Evolutionary conservation across 53 echinoderm and acorn worm genomes (phyloP).

Genomic region (Crossaster papposus): DNA sequence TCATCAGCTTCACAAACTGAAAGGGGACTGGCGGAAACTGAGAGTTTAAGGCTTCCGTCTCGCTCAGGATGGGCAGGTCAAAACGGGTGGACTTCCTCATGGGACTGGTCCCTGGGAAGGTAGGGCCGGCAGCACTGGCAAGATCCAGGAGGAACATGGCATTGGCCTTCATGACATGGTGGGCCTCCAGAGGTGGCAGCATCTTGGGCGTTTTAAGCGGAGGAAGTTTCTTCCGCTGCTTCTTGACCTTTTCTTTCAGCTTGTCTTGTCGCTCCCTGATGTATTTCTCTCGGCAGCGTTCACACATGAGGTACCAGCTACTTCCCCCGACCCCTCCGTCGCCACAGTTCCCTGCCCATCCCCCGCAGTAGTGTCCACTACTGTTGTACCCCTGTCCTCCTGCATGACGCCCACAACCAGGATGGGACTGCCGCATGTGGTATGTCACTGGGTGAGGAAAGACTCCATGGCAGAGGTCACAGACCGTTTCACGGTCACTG

Average conservation of each 20-base stretch:
- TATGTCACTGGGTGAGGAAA: conserved; percentile 97
- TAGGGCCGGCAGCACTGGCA: conserved; percentile 83
- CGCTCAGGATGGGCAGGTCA: conserved; percentile 85
- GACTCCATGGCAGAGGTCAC: conserved; percentile 86
- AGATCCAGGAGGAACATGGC: conserved; percentile 94
- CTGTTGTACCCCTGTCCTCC: conserved; percentile 96
- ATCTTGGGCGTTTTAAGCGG: conserved; percentile 85
- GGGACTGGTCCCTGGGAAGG: conserved; percentile 73
- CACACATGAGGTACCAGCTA: conserved; percentile 90
- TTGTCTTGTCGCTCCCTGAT: conserved; percentile 92
- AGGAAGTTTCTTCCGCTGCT: conserved; percentile 79
- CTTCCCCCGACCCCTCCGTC: conserved; percentile 80
- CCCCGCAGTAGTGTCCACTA: conserved; percentile 92
- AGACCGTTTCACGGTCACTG: conserved; percentile 80
- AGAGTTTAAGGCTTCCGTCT: conserved; percentile 70
- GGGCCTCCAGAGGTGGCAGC: conserved; percentile 86
- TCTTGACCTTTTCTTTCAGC: conserved; percentile 85
- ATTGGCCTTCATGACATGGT: conserved; percentile 97
- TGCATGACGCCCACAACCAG: conserved; percentile 89
- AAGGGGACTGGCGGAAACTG: conserved; percentile 83
- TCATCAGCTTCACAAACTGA: conserved; percentile 77
- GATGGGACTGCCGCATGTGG: conserved; percentile 95
- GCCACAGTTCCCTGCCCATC: conserved; percentile 93
- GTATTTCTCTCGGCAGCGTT: conserved; percentile 88
- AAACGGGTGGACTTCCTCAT: conserved; percentile 76